Percentiles rank a stretch among this genome's conserved stretches.
phyloP scores from a whole-genome alignment of 37 sponge, comb jelly and placozoan species.

The Petrosia ficiformis region DNA sequence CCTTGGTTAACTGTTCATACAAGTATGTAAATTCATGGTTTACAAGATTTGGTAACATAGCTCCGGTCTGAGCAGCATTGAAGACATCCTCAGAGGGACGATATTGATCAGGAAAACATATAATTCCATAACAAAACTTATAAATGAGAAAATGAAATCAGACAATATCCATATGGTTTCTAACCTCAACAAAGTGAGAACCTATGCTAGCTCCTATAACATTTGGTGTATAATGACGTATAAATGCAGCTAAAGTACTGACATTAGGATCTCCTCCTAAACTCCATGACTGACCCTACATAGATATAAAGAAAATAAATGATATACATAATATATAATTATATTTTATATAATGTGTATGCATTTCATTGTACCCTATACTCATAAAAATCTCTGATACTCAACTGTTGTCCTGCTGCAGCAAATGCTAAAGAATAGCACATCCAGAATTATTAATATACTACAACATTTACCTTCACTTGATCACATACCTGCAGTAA shows the following conservation, averaged over 20 bases:
- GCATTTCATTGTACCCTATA: conserved; percentile 71
- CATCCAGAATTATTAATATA: too few species aligned
- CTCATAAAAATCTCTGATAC: conserved; percentile 49
- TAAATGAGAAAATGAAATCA: neutral
- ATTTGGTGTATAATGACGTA: conserved; percentile 49
- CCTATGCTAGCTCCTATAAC: conserved; percentile 73
- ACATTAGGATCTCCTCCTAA: conserved; percentile 74
- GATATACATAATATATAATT: too few species aligned
- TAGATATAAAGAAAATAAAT: too few species aligned
- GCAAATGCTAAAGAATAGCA: too few species aligned
- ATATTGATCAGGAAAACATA: conserved; percentile 76
- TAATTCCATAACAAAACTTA: conserved; percentile 68
- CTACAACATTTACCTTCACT: too few species aligned
- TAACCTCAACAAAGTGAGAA: conserved; percentile 60
- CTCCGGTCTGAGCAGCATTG: conserved; percentile 86
- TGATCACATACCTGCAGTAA: conserved; percentile 80
- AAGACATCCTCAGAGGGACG: conserved; percentile 67
- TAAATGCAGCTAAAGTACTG: conserved; percentile 57
- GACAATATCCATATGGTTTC: too few species aligned
- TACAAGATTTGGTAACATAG: conserved; percentile 69
- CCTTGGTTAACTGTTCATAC: conserved; percentile 35
- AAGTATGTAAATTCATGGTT: conserved; percentile 67
- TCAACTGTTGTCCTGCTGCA: conserved; percentile 12
- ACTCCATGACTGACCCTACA: conserved; percentile 78
- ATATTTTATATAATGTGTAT: too few species aligned